Percentiles rank a stretch among this genome's conserved stretches.
Evolutionary conservation across 2,888 invertebrate species (phyloP).

Genomic region (Calameuta idolon): DNA sequence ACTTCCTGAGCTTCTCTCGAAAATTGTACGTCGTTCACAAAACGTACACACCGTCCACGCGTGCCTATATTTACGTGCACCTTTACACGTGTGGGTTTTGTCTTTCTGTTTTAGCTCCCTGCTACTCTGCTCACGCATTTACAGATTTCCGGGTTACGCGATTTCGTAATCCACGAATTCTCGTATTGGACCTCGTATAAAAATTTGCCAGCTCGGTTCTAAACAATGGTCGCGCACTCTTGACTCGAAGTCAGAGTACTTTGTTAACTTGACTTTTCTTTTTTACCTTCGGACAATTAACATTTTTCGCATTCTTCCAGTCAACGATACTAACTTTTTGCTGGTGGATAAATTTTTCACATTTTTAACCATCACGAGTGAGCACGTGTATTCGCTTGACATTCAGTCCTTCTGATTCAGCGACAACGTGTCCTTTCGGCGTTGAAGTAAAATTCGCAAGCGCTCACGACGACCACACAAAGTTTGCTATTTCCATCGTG

Average conservation of each 20-base stretch:
- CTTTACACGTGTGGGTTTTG: background rate
- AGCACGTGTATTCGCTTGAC: background rate
- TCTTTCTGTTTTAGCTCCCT: background rate
- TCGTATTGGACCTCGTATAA: background rate
- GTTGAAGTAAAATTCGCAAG: background rate
- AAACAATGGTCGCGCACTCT: background rate
- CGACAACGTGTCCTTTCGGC: background rate
- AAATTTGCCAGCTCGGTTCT: background rate
- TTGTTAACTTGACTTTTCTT: background rate
- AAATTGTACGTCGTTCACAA: background rate
- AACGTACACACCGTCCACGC: background rate
- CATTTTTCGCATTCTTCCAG: background rate
- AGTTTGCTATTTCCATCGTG: conserved; percentile 11
- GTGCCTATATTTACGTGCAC: background rate
- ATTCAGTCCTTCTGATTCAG: background rate
- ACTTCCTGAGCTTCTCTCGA: background rate
- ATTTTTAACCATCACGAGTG: background rate
- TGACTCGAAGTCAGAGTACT: background rate
- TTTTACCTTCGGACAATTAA: background rate
- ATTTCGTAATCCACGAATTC: background rate
- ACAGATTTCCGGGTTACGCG: background rate
- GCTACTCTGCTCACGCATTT: background rate
- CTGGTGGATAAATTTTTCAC: background rate
- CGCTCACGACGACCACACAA: conserved; percentile 12
- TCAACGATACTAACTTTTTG: background rate